Base-by-base conservation (phyloP, 37 sponge, comb jelly and placozoan genomes). In the Aplysina aerophoba region DNA sequence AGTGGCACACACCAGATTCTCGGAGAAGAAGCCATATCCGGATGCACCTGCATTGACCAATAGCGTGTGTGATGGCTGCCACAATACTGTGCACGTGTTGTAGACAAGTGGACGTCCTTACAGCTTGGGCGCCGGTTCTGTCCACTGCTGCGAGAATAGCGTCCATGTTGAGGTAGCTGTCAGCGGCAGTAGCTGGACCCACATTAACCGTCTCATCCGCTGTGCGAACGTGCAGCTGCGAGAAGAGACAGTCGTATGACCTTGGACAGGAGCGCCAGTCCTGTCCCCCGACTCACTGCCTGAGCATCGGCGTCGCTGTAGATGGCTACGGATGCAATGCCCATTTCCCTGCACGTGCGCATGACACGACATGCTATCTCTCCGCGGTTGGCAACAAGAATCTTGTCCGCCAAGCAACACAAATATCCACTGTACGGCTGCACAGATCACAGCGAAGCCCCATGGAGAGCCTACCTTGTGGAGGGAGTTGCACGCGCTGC, bases 301-400 rank as follows among this genome's bases (percentile, higher is more conserved):
- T 93, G 92, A 16, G 88, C 75, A 87, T 99, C 99, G 25, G 93
- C 97, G 82, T 95, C 94, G 85, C 97, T 99, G 81, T 90, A 95
- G 24, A 99, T 89, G 22, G 99, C 96, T 39, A 99, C 99, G 0
- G 97, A 77, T 78, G 89, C 91, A 81, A 99, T 99, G 17, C 97
- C 97, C 95, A 99, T 97, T 59, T 91, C 85, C 25, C 81, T 73
- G 64, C 99, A 99, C 0, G 97, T 99, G 44, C 85, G 84, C 90
- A 99, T 95, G 28, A 96, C 95, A 41, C 99, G 66, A 61, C 99
- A 99, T 13, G 97, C 99, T 30, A 99, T 95, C 66, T 99, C 99
- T 30, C 96, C 99, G 71, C 99, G 67, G 86, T 99, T 99, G 17
- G 99, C 97, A 56, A 99, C 87, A 60, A 99, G 90, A 22, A 99